Conservation (phyloP, 2,888 invertebrate species). For the Erebia palarica region DNA sequence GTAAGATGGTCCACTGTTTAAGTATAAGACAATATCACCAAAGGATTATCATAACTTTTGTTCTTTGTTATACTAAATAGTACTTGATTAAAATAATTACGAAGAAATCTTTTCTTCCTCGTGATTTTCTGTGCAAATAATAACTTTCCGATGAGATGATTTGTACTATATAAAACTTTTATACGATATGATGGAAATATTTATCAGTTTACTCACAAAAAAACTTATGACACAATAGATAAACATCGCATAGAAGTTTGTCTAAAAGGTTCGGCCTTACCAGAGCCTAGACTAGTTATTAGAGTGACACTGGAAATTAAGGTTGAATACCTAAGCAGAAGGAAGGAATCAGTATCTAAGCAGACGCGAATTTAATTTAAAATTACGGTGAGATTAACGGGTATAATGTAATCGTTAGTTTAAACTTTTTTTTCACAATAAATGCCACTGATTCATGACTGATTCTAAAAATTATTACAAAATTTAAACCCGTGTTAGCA, state of each 20-base stretch:
- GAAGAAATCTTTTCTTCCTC: not conserved
- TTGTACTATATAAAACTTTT: too few relatives aligned
- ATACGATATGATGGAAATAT: too few relatives aligned
- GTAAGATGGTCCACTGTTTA: constrained; percentile 4
- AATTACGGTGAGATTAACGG: not conserved
- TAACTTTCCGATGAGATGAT: not conserved
- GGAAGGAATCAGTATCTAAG: too few relatives aligned
- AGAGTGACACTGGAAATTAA: too few relatives aligned
- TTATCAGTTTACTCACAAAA: too few relatives aligned
- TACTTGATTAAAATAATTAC: not conserved
- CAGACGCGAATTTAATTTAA: not conserved
- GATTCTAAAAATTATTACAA: not conserved
- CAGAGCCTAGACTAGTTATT: too few relatives aligned
- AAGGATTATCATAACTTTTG: not conserved
- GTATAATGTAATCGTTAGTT: not conserved
- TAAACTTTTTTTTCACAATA: not conserved
- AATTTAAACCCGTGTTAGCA: constrained; percentile 15
- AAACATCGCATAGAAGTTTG: too few relatives aligned
- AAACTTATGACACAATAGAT: too few relatives aligned
- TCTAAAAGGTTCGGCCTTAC: too few relatives aligned
- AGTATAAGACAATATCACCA: not conserved
- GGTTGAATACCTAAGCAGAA: too few relatives aligned
- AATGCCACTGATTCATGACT: not conserved
- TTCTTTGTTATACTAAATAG: not conserved
- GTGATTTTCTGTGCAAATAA: not conserved